Evolutionary conservation across 2,797 vertebrate genomes (phyloP).

Genomic region (Brachyalestes nurse): DNA sequence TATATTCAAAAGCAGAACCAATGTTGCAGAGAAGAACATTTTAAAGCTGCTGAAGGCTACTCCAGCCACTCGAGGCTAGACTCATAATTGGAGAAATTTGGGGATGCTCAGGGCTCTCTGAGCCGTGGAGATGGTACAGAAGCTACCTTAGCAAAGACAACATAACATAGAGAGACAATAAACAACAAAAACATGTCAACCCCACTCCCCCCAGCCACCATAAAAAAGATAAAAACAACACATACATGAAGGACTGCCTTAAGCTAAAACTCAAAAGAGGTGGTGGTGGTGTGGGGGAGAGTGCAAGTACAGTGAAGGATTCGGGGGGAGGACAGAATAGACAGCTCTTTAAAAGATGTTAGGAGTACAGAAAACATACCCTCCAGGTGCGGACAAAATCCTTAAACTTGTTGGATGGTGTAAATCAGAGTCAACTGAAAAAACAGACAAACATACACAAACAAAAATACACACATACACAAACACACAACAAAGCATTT

Average conservation of each 20-base stretch:
- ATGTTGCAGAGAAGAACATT: neutral
- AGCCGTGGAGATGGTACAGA: neutral
- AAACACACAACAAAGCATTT: constrained; percentile 21
- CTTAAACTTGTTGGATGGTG: constrained; percentile 27
- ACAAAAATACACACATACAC: neutral
- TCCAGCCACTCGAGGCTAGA: neutral
- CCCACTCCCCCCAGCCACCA: neutral
- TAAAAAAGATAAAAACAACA: neutral
- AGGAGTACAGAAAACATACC: constrained; percentile 32
- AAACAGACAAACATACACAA: constrained; percentile 16
- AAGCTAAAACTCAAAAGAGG: constrained; percentile 27
- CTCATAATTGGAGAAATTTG: constrained; percentile 14
- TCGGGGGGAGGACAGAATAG: constrained; percentile 5
- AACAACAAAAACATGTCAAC: constrained; percentile 15
- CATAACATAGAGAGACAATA: constrained; percentile 23
- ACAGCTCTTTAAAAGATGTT: constrained; percentile 33
- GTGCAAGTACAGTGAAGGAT: constrained; percentile 26
- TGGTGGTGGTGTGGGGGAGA: neutral
- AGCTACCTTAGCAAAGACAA: constrained; percentile 16
- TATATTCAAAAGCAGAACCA: constrained; percentile 9
- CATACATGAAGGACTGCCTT: constrained; percentile 10
- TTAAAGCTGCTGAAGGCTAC: constrained; percentile 33
- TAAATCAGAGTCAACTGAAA: constrained; percentile 12
- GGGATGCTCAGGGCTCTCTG: constrained; percentile 12
- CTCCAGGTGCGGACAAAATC: constrained; percentile 32